Percentiles rank a stretch among this genome's conserved stretches.
Conservation (phyloP, 2,888 invertebrate species). For the Drosophila nr. perissopoda region DNA sequence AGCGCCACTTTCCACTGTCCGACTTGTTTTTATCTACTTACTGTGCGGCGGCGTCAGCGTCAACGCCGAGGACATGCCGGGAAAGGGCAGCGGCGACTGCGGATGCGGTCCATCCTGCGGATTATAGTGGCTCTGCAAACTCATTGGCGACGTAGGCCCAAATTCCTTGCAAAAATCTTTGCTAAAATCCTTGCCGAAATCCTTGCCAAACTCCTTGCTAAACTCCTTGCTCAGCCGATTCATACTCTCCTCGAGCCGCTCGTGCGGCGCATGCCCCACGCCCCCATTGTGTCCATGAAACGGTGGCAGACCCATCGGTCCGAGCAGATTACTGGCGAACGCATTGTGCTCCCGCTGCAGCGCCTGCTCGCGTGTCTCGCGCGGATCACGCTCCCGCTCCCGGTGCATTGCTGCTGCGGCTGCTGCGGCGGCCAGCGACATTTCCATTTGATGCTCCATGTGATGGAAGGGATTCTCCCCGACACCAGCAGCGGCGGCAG, state of each 20-base stretch:
- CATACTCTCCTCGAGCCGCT: slow-evolving; percentile 84
- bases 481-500: slow-evolving; percentile 75
- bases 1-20: too few relatives aligned
- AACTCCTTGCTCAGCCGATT: slow-evolving; percentile 83
- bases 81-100: slow-evolving; percentile 89
- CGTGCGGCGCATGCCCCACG: slow-evolving; percentile 80
- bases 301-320: slow-evolving; percentile 82
- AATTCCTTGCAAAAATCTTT: slow-evolving; percentile 67
- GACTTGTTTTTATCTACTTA: slow-evolving; percentile 84
- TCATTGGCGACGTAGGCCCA: slow-evolving; percentile 84
- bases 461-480: slow-evolving; percentile 83
- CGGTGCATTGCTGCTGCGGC: slow-evolving; percentile 83
- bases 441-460: slow-evolving; percentile 85
- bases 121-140: slow-evolving; percentile 84
- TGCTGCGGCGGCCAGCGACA: slow-evolving; percentile 84
- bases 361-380: slow-evolving; percentile 72
- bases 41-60: slow-evolving; percentile 93
- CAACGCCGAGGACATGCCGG: slow-evolving; percentile 87
- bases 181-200: slow-evolving; percentile 59
- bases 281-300: slow-evolving; percentile 68
- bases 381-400: slow-evolving; percentile 76
- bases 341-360: slow-evolving; percentile 82
- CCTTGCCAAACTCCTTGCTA: slow-evolving; percentile 82
- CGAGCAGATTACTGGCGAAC: slow-evolving; percentile 82
- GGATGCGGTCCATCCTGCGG: slow-evolving; percentile 85